Conservation (phyloP, 2,113 vertebrate genomes). For the Lamprotornis superbus region DNA sequence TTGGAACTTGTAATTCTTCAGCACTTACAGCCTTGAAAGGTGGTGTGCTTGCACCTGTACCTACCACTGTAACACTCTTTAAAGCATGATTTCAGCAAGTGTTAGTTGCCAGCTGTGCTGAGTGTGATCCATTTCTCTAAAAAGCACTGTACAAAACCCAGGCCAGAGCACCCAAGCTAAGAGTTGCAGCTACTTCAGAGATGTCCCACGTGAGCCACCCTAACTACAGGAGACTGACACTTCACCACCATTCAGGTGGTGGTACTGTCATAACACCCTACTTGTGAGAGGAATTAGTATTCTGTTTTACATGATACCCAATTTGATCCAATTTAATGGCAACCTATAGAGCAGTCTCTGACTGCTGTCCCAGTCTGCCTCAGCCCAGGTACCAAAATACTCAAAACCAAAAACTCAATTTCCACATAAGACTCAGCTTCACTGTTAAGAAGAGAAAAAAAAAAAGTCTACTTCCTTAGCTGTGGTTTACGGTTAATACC, state of each 20-base stretch:
- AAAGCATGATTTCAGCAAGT: background rate
- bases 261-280: background rate
- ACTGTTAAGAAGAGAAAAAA: background rate
- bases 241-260: background rate
- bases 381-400: background rate
- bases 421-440: background rate
- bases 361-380: background rate
- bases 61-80: background rate
- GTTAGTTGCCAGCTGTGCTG: background rate
- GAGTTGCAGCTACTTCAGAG: background rate
- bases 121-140: rapidly evolving
- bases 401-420: background rate
- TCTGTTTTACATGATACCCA: background rate
- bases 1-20: background rate
- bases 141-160: background rate
- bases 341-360: background rate
- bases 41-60: background rate
- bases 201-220: background rate
- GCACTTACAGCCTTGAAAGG: background rate
- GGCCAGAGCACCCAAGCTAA: background rate
- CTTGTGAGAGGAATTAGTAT: background rate
- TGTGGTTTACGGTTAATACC: background rate
- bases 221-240: background rate
- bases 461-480: background rate
- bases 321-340: background rate